Evolutionary conservation across 2,797 vertebrate genomes (phyloP), one percentile per base, ranked within the genome.

Genomic region (Pangasius krempfi): DNA sequence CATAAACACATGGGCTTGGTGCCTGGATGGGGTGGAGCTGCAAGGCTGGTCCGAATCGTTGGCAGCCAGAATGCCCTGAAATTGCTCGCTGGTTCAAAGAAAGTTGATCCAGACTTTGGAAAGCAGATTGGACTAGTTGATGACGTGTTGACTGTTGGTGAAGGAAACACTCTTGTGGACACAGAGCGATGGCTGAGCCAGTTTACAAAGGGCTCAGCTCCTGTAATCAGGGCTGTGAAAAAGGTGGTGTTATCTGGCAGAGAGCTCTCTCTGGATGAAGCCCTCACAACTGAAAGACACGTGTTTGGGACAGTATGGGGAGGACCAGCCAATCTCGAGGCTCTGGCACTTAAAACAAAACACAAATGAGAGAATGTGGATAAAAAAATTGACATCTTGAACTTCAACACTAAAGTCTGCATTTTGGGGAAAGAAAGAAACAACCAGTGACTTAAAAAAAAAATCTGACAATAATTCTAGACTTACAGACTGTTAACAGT

Each of bases 1-100:
- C 99, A 99, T 88, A 99, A 98, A 94, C 97, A 96, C 76, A 98
- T 99, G 98, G 98, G 98, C 7, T 95, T 99, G 93, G 96, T 98
- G 81, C 98, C 99, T 1, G 98, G 97, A 90, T 99, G 98, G 99
- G 99, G 99, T 0, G 98, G 98, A 12, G 95, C 95, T 0, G 94
- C 97, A 0, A 94, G 97, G 86, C 96, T 99, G 5, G 96, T 97
- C 90, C 92, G 90, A 40, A 93, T 98, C 0, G 92, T 98, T 0
- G 98, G 98, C 90, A 94, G 95, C 82, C 93, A 93, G 89, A 94
- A 95, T 3, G 96, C 98, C 22, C 95, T 99, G 84, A 97, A 92
- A 93, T 94, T 99, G 88, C 95, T 99, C 27, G 95, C 94, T 0
- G 96, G 96, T 0, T 95, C 97, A 1, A 47, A 92, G 4, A 95